Conservation (phyloP, 2,888 invertebrate genomes). For the Limnephilus lunatus region DNA sequence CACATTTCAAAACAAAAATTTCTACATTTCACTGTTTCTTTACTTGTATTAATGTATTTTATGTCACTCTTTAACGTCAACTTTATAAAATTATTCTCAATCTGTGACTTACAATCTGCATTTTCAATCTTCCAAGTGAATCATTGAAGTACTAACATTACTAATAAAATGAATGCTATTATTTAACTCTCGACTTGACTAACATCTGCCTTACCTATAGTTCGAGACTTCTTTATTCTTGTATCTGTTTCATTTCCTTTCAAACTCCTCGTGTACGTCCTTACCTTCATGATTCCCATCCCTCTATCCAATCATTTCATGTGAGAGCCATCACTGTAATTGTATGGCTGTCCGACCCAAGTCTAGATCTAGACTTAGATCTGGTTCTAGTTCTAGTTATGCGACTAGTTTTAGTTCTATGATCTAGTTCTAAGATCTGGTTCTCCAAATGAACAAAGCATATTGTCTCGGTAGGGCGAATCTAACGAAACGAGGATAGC, state of each 20-base stretch:
- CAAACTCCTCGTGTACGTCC: background rate
- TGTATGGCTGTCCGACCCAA: slow-evolving; percentile 42
- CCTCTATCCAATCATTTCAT: slow-evolving; percentile 14
- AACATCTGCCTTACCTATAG: background rate
- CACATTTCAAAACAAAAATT: background rate
- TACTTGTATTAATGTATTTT: background rate
- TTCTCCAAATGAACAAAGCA: slow-evolving; percentile 37
- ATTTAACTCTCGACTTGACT: background rate
- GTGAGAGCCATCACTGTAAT: slow-evolving; percentile 10
- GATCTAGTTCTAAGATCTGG: background rate
- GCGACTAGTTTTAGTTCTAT: background rate
- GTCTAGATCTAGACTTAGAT: background rate
- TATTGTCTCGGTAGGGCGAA: slow-evolving; percentile 79
- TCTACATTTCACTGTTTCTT: background rate
- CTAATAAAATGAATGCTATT: background rate
- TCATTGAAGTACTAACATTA: background rate
- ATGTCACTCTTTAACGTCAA: background rate
- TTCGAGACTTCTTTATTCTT: slow-evolving; percentile 9
- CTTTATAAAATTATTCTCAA: background rate
- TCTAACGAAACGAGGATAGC: slow-evolving; percentile 97
- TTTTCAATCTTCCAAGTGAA: background rate
- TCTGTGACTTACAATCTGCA: background rate
- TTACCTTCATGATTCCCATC: slow-evolving; percentile 13
- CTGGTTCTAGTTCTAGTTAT: background rate
- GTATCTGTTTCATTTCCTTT: slow-evolving; percentile 22